Conservation (phyloP, 2,797 vertebrate genomes). For the Enteromius thamalakanensis region DNA sequence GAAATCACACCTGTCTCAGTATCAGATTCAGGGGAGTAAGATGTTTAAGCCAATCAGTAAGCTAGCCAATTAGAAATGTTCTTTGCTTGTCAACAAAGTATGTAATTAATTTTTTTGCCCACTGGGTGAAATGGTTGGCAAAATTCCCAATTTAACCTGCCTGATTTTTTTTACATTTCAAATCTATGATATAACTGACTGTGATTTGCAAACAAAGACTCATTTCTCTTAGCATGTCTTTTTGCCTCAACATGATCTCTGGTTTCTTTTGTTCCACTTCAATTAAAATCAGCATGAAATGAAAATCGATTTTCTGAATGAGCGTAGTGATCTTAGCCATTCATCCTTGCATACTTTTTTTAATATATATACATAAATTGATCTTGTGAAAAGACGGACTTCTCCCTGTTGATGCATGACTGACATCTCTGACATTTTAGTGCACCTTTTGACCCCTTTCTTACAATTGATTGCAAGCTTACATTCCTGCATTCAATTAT, state of each 20-base stretch:
- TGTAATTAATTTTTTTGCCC: neutral
- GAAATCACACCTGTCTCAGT: slow-evolving; percentile 8
- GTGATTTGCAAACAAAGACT: neutral
- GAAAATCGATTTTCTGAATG: neutral
- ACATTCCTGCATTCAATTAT: neutral
- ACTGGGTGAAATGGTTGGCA: neutral
- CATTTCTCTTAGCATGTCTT: too few relatives aligned
- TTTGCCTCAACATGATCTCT: neutral
- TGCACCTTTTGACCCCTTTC: neutral
- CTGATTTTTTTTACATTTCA: neutral
- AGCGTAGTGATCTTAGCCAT: neutral
- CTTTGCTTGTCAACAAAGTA: neutral
- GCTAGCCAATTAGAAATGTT: slow-evolving; percentile 4
- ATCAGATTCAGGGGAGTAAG: neutral
- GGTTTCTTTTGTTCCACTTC: neutral
- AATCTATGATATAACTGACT: neutral
- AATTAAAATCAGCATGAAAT: neutral
- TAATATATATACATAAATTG: neutral
- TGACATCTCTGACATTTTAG: neutral
- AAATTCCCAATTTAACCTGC: neutral
- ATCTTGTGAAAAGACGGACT: neutral
- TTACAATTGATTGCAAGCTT: neutral
- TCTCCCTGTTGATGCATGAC: neutral
- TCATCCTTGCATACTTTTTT: neutral
- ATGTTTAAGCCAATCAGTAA: neutral